Percentiles rank a stretch among this genome's conserved stretches.
These are phyloP conservation scores for Tribolium madens DNA, from an alignment of 1,140 invertebrate genomes.

Conservation along the genomic window DNA sequence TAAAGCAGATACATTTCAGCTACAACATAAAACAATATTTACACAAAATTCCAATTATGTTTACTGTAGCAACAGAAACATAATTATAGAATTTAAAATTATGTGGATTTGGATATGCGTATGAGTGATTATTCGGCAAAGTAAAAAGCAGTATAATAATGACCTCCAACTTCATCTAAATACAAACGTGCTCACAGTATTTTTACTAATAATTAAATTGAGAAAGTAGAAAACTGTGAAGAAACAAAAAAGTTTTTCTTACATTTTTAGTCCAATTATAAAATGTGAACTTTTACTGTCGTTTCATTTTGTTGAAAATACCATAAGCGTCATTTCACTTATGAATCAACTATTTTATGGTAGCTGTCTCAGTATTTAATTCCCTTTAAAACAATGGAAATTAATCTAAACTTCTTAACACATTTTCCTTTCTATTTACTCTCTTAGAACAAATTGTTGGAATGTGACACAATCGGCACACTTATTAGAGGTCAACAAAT, in stretches of 20 bases:
- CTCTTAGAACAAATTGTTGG: neutral
- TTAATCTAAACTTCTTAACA: neutral
- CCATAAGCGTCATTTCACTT: too few species aligned
- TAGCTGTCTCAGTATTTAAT: too few species aligned
- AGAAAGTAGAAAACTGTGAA: too few species aligned
- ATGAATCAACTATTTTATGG: too few species aligned
- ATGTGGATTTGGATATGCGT: neutral
- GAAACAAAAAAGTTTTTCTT: too few species aligned
- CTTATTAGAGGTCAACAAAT: neutral
- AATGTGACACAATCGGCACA: neutral
- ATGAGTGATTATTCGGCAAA: neutral
- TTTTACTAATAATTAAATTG: too few species aligned
- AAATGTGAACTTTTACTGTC: too few species aligned
- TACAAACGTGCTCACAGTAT: neutral
- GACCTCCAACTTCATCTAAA: neutral
- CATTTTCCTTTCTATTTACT: neutral
- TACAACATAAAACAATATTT: neutral
- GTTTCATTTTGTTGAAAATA: too few species aligned
- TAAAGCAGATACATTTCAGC: neutral
- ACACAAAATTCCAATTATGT: neutral
- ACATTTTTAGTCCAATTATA: too few species aligned
- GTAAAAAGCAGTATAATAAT: neutral
- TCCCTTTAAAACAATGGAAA: neutral
- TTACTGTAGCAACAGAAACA: neutral
- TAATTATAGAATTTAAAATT: neutral